phyloP scores from a whole-genome alignment of 2,888 invertebrate species.

The Drosophila heteroneura region DNA sequence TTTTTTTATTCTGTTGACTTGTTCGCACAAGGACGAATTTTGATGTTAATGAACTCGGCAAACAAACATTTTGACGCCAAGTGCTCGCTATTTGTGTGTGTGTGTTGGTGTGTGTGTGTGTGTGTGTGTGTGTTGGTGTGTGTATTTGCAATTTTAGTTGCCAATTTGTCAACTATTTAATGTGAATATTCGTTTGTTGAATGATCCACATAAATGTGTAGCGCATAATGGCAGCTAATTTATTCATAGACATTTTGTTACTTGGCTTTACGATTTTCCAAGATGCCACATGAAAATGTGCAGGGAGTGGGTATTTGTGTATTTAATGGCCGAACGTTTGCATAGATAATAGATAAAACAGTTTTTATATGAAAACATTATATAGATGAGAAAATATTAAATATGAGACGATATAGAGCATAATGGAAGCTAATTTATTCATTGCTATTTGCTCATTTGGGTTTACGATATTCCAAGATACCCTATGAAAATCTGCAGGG shows the following conservation, averaged over 20 bases:
- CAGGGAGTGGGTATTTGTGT: background rate
- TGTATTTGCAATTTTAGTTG: conserved; percentile 55
- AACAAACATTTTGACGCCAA: conserved; percentile 65
- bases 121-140: conserved; percentile 19
- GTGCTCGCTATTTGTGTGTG: conserved; percentile 49
- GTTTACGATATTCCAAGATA: conserved; percentile 21
- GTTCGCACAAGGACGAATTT: conserved; percentile 64
- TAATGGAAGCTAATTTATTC: conserved; percentile 68
- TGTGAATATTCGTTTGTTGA: conserved; percentile 52
- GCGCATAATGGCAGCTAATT: conserved; percentile 68
- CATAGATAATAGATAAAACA: background rate
- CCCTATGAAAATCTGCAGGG: background rate
- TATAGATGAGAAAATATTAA: background rate
- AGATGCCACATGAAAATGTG: conserved; percentile 2
- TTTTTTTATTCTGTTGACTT: conserved; percentile 34
- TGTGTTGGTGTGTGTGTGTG: conserved; percentile 24
- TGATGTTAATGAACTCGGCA: conserved; percentile 78
- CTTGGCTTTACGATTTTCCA: conserved; percentile 23
- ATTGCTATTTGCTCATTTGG: conserved; percentile 42
- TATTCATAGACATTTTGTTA: conserved; percentile 60
- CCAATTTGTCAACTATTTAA: conserved; percentile 68
- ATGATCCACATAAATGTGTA: conserved; percentile 53
- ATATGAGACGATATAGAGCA: conserved; percentile 26
- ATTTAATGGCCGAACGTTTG: background rate
- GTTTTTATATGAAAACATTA: background rate